Evolutionary conservation across 1,140 invertebrate species (phyloP).

Genomic region (Panonychus citri): DNA sequence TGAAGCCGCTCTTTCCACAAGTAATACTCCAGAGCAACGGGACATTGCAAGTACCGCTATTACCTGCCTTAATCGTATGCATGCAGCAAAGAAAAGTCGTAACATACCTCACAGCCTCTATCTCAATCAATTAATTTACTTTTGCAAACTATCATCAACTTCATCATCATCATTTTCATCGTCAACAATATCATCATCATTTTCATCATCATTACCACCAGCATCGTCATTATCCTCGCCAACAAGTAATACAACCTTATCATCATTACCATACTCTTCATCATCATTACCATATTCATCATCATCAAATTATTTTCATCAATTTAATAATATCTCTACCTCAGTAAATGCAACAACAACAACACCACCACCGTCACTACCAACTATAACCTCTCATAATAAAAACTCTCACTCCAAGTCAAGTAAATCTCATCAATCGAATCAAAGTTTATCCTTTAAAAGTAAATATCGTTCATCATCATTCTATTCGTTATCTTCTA

Average conservation of each 20-base stretch:
- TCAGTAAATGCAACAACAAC: neutral
- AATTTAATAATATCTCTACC: neutral
- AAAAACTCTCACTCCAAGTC: too few relatives aligned
- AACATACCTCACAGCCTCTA: slow-evolving; percentile 54
- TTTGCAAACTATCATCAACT: slow-evolving; percentile 11
- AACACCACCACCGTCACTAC: too few relatives aligned
- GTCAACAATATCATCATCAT: neutral
- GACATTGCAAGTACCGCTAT: slow-evolving; percentile 47
- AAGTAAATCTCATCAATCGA: too few relatives aligned
- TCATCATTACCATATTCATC: neutral
- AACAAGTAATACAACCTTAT: too few relatives aligned
- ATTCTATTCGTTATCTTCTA: too few relatives aligned
- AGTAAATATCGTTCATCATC: too few relatives aligned
- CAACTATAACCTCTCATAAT: too few relatives aligned
- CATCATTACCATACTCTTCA: neutral
- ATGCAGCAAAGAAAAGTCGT: slow-evolving; percentile 46
- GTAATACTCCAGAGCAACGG: slow-evolving; percentile 16
- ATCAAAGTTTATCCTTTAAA: too few relatives aligned
- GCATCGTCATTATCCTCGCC: too few relatives aligned
- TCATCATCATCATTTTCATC: neutral
- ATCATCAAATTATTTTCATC: neutral
- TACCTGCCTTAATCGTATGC: slow-evolving; percentile 42
- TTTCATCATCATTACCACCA: neutral
- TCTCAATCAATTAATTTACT: slow-evolving; percentile 47
- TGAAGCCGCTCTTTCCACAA: slow-evolving; percentile 38